Evolutionary conservation across 2,113 vertebrate genomes (phyloP).

Genomic region (Heterotis niloticus): DNA sequence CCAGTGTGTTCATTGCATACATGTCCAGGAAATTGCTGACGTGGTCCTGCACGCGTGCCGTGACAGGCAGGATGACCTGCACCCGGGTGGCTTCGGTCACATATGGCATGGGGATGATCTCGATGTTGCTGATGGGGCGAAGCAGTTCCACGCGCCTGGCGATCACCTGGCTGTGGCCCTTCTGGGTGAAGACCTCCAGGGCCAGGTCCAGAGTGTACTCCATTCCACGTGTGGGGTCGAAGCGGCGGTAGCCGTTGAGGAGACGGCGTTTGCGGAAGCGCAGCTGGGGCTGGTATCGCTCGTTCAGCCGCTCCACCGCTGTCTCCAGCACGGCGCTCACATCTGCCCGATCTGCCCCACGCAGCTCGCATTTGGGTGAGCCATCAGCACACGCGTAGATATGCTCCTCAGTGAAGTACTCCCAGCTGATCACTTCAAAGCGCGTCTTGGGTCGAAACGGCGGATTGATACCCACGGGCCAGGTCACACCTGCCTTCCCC

Average conservation of each 20-base stretch:
- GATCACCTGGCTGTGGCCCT: slow-evolving; percentile 80
- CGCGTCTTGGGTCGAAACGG: slow-evolving; percentile 83
- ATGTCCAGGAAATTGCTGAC: slow-evolving; percentile 83
- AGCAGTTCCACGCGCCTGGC: slow-evolving; percentile 81
- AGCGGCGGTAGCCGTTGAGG: slow-evolving; percentile 88
- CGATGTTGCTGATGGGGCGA: slow-evolving; percentile 81
- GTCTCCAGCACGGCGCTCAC: slow-evolving; percentile 75
- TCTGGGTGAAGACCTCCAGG: slow-evolving; percentile 84
- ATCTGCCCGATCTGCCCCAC: slow-evolving; percentile 76
- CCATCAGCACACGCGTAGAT: slow-evolving; percentile 82
- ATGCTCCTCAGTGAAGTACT: slow-evolving; percentile 93
- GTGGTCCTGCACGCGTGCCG: slow-evolving; percentile 70
- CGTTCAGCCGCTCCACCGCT: slow-evolving; percentile 79
- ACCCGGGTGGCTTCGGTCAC: slow-evolving; percentile 90
- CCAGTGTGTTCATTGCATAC: slow-evolving; percentile 82
- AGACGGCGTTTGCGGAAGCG: slow-evolving; percentile 83
- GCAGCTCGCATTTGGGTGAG: slow-evolving; percentile 85
- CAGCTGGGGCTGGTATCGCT: slow-evolving; percentile 80
- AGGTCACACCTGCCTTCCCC: slow-evolving; percentile 76
- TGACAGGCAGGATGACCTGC: slow-evolving; percentile 87
- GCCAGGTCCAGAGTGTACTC: slow-evolving; percentile 87
- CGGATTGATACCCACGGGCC: slow-evolving; percentile 86
- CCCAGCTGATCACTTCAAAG: slow-evolving; percentile 95
- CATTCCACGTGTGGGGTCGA: slow-evolving; percentile 90
- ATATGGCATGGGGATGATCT: slow-evolving; percentile 94